Base-by-base conservation (phyloP, 2,113 vertebrate genomes). In the Pimephales promelas region DNA sequence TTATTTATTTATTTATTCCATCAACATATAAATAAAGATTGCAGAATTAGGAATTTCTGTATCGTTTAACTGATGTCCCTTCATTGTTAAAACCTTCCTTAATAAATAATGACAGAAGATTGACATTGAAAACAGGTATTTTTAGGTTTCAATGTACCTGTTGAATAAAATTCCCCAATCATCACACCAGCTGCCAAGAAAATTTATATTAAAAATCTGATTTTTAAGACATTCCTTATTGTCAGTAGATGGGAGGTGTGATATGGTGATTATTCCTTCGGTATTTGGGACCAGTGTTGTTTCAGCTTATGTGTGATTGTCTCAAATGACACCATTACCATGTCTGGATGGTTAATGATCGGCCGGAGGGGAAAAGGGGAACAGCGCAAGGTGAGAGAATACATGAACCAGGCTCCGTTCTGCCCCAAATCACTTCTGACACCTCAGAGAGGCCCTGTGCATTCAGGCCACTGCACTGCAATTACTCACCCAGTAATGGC, bases 241-340 rank as follows among this genome's bases (percentile, higher is more conserved):
- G 57, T 66, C 4, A 54, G 81, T 79, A 84, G 71, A 83, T 79
- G 36, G 52, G 40, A 81, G 68, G 87, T 81, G 31, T 62, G 87
- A 85, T 86, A 70, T 72, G 26, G 74, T 28, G 82, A 87, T 91
- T 91, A 89, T 88, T 90, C 89, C 81, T 90, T 88, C 88, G 89
- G 89, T 87, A 88, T 88, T 92, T 87, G 84, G 88, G 75, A 10
- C 36, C 36, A 83, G 86, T 88, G 81, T 89, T 91, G 91, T 92
- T 92, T 92, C 90, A 87, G 88, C 91, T 89, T 89, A 91, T 88
- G 86, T 89, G 84, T 40, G 90, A 92, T 93, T 93, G 93, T 92
- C 91, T 94, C 92, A 91, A 92, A 93, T 94, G 91, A 94, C 92
- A 92, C 89, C 84, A 94, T 94, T 94, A 94, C 86, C 92, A 94